phyloP scores from a whole-genome alignment of 2,113 vertebrate genomes.

The Excalfactoria chinensis region DNA sequence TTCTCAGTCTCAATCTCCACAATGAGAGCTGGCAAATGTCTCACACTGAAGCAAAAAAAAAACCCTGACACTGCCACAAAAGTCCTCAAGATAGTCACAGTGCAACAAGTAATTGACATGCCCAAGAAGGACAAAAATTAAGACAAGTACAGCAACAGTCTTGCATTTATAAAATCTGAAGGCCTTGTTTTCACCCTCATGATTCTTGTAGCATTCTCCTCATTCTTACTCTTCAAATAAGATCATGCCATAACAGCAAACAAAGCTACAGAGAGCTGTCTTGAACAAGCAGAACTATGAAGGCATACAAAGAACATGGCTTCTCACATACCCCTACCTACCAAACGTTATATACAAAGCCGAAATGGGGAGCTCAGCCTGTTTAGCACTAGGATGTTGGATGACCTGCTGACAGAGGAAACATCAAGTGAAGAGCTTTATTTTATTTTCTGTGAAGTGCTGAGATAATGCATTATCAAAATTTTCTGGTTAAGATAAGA shows the following conservation, averaged over 20 bases:
- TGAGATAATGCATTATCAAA: constrained; percentile 21
- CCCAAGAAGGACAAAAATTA: background rate
- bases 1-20: background rate
- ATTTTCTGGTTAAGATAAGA: constrained; percentile 14
- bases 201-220: background rate
- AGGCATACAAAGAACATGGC: background rate
- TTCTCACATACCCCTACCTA: background rate
- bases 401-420: constrained; percentile 23
- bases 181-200: background rate
- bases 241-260: background rate
- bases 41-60: background rate
- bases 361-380: background rate
- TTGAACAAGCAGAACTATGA: background rate
- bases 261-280: background rate
- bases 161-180: background rate
- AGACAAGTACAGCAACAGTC: background rate
- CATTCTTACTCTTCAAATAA: background rate
- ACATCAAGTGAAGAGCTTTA: background rate
- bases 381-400: background rate
- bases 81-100: background rate
- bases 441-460: constrained; percentile 12
- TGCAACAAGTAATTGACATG: background rate
- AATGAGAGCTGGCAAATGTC: background rate
- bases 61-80: background rate
- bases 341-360: background rate